phyloP scores from a whole-genome alignment of 2,888 invertebrate genomes.

The Eristalis pertinax region DNA sequence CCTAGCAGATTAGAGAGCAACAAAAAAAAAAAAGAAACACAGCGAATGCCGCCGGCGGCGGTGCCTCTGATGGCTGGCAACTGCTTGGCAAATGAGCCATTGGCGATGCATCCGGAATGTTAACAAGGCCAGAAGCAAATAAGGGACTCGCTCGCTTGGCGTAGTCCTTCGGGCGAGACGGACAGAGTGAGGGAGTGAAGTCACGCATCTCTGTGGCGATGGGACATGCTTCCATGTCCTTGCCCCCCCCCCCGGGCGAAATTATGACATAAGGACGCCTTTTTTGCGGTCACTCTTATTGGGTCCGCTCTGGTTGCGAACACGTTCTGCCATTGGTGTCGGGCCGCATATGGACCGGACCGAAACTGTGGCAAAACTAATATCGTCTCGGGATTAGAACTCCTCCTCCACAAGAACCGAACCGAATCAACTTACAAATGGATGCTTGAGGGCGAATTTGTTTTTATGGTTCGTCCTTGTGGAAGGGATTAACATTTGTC shows the following conservation, averaged over 20 bases:
- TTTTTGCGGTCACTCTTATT: conserved; percentile 11
- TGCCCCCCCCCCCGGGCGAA: conserved; percentile 12
- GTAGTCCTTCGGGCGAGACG: background rate
- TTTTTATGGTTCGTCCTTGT: conserved; percentile 6
- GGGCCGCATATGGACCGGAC: background rate
- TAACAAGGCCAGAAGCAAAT: conserved; percentile 13
- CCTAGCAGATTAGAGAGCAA: conserved; percentile 29
- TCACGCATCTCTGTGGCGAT: background rate
- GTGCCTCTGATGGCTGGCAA: background rate
- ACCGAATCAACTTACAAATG: conserved; percentile 11
- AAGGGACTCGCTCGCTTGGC: background rate
- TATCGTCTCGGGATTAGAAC: background rate
- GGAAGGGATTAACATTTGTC: conserved; percentile 12
- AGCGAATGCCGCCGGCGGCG: background rate
- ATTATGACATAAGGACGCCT: conserved; percentile 26
- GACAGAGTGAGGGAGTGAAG: background rate
- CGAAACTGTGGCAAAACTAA: conserved; percentile 11
- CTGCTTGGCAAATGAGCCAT: conserved; percentile 33
- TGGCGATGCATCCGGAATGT: conserved; percentile 39
- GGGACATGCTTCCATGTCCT: background rate
- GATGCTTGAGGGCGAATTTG: conserved; percentile 25
- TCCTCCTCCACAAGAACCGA: background rate
- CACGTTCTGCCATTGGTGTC: background rate
- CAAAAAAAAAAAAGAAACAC: background rate
- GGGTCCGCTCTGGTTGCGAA: background rate